A percentile compares a stretch with the other conserved stretches of the same genome.
These are phyloP conservation scores for Halesus radiatus DNA, from an alignment of 1,140 invertebrate genomes.

Conservation along the genomic window DNA sequence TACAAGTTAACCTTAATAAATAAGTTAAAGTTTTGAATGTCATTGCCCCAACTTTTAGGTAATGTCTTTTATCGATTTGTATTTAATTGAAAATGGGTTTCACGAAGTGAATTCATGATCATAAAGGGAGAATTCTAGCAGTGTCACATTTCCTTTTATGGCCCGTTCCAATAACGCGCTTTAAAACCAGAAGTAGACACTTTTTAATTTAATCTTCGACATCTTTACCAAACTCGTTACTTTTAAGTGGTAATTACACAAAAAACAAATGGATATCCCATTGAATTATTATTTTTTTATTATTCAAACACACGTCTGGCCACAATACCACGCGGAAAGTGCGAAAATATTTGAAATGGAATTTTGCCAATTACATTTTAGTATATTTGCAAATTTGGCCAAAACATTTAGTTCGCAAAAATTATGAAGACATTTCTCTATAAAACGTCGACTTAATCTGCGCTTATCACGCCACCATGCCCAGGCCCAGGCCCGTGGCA, in stretches of 20 bases:
- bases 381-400: conserved; percentile 41
- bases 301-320: conserved; percentile 6
- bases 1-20: too few relatives aligned
- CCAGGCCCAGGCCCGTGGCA: too few relatives aligned
- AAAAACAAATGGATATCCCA: neutral
- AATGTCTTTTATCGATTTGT: too few relatives aligned
- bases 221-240: neutral
- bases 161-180: too few relatives aligned
- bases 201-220: conserved; percentile 9
- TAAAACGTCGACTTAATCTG: conserved; percentile 28
- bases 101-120: too few relatives aligned
- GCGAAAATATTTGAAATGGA: conserved; percentile 31
- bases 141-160: too few relatives aligned
- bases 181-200: neutral
- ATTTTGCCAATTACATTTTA: conserved; percentile 45
- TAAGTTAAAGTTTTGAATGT: too few relatives aligned
- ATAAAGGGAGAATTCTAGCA: too few relatives aligned
- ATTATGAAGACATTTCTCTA: conserved; percentile 32
- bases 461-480: conserved; percentile 29
- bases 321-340: neutral
- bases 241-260: conserved; percentile 16
- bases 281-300: neutral
- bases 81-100: too few relatives aligned
- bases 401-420: conserved; percentile 24
- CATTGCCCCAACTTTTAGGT: too few relatives aligned